phyloP scores from a whole-genome alignment of 2,113 vertebrate genomes.

The Etheostoma cragini region DNA sequence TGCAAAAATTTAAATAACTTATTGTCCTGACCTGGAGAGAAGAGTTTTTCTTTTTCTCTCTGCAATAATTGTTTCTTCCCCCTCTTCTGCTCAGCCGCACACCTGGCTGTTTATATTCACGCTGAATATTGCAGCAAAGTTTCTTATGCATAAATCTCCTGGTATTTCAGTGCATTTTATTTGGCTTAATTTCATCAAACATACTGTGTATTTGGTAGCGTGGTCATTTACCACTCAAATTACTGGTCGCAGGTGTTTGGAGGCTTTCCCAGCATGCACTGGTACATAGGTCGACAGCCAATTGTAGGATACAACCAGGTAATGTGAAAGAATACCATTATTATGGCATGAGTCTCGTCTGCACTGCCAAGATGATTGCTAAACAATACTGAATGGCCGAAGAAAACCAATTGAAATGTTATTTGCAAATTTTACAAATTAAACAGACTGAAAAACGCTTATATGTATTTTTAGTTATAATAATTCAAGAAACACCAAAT shows the following conservation, averaged over 20 bases:
- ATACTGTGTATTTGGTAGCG: not conserved
- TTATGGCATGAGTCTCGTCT: not conserved
- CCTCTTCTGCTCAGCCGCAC: not conserved
- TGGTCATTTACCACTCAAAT: not conserved
- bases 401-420: not conserved
- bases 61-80: not conserved
- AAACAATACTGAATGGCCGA: not conserved
- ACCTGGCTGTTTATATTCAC: not conserved
- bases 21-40: not conserved
- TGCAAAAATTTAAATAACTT: conserved; percentile 29
- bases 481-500: too few species aligned
- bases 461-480: too few species aligned
- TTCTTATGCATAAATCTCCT: not conserved
- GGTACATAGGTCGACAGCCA: not conserved
- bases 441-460: too few species aligned
- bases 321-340: not conserved
- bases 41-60: not conserved
- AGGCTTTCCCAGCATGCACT: not conserved
- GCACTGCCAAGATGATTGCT: not conserved
- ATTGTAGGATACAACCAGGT: not conserved
- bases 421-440: too few species aligned
- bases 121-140: not conserved
- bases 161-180: not conserved
- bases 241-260: not conserved
- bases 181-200: not conserved